A percentile compares a stretch with the other conserved stretches of the same genome.
phyloP scores from a whole-genome alignment of 2,888 invertebrate genomes.

The Ypsolopha sequella region DNA sequence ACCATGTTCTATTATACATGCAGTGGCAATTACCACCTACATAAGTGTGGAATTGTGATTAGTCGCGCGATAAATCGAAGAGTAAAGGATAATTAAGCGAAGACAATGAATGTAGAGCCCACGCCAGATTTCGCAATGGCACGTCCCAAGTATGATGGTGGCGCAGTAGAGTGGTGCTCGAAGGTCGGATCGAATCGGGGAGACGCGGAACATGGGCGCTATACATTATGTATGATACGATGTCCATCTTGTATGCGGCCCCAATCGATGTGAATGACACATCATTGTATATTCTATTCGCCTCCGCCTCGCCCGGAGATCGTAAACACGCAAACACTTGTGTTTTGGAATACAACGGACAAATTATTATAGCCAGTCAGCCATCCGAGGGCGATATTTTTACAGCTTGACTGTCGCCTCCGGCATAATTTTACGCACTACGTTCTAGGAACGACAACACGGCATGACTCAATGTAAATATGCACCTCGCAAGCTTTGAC shows the following conservation, averaged over 20 bases:
- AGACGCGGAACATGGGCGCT: slow-evolving; percentile 39
- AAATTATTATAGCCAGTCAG: slow-evolving; percentile 24
- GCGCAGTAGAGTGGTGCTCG: slow-evolving; percentile 16
- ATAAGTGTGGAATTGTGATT: background rate
- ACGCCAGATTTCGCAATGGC: slow-evolving; percentile 14
- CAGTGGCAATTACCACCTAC: background rate
- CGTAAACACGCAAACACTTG: slow-evolving; percentile 61
- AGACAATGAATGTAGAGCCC: background rate
- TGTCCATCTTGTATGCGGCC: slow-evolving; percentile 58
- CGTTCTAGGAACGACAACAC: too few relatives aligned
- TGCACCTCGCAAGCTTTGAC: too few relatives aligned
- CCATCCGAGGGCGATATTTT: background rate
- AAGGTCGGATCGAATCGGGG: slow-evolving; percentile 29
- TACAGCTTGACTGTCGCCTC: too few relatives aligned
- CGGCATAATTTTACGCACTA: too few relatives aligned
- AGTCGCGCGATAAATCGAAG: background rate
- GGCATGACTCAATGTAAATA: too few relatives aligned
- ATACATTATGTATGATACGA: slow-evolving; percentile 54
- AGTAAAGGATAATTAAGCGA: background rate
- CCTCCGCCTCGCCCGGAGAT: slow-evolving; percentile 50
- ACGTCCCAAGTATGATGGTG: slow-evolving; percentile 5
- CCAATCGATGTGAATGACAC: slow-evolving; percentile 65
- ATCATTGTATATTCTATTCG: slow-evolving; percentile 65
- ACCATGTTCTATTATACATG: background rate
- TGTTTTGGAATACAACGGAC: slow-evolving; percentile 46